Evolutionary conservation across 1,140 invertebrate species (phyloP).

Genomic region (Musca vetustissima): DNA sequence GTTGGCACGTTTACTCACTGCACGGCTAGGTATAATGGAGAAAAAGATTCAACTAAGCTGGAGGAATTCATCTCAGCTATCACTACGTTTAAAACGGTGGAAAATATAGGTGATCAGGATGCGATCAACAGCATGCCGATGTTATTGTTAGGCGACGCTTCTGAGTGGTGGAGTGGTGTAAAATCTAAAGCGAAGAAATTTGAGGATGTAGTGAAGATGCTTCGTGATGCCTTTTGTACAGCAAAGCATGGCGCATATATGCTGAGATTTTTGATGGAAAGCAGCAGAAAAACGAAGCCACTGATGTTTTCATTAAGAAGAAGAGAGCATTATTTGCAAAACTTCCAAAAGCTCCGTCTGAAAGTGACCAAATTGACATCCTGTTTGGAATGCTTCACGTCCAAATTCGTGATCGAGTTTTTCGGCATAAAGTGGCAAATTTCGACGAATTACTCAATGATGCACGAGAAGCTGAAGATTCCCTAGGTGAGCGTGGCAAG

Average conservation of each 20-base stretch:
- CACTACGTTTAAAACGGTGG: constrained; percentile 28
- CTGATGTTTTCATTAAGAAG: constrained; percentile 25
- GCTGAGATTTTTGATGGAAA: constrained; percentile 25
- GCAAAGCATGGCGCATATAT: constrained; percentile 26
- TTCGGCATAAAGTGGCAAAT: constrained; percentile 6
- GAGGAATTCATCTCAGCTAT: constrained; percentile 36
- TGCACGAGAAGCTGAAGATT: constrained; percentile 1
- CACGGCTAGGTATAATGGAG: constrained; percentile 28
- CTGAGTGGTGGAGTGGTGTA: constrained; percentile 11
- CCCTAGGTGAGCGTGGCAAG: neutral
- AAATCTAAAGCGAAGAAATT: constrained; percentile 17
- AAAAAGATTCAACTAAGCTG: constrained; percentile 24
- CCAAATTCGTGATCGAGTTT: constrained; percentile 28
- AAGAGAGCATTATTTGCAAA: constrained; percentile 25
- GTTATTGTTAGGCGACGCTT: constrained; percentile 29
- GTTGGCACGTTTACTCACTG: constrained; percentile 27
- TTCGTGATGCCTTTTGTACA: constrained; percentile 22
- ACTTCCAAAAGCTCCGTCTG: neutral
- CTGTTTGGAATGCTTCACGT: constrained; percentile 27
- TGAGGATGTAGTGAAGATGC: constrained; percentile 22
- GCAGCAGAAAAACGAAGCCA: constrained; percentile 21
- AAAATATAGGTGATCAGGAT: constrained; percentile 33
- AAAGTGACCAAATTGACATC: constrained; percentile 29
- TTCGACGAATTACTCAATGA: constrained; percentile 23
- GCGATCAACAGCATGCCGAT: constrained; percentile 35